Evolutionary conservation across 2,888 invertebrate genomes (phyloP).

Genomic region (Osedax frankpressi): DNA sequence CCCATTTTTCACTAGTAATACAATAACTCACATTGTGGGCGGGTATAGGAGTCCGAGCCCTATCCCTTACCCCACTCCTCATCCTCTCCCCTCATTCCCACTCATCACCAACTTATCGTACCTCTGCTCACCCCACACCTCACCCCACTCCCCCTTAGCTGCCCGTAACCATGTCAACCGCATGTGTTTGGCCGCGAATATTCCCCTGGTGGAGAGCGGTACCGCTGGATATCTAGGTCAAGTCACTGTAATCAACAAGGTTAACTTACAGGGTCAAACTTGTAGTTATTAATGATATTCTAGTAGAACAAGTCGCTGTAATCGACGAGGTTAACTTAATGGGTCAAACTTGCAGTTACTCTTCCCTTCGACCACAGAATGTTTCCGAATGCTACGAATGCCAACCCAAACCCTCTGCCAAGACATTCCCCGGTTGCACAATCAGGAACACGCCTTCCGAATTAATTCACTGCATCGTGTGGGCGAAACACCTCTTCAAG

Average conservation of each 20-base stretch:
- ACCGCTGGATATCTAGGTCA: slow-evolving; percentile 94
- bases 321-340: slow-evolving; percentile 47
- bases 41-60: too few species aligned
- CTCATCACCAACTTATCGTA: neutral
- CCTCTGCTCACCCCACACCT: neutral
- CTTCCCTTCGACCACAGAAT: too few species aligned
- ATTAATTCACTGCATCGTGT: slow-evolving; percentile 96
- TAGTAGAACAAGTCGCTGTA: slow-evolving; percentile 66
- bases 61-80: neutral
- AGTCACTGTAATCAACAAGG: slow-evolving; percentile 50
- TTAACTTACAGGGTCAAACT: too few species aligned
- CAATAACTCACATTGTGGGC: too few species aligned
- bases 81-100: neutral
- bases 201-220: slow-evolving; percentile 90
- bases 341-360: too few species aligned
- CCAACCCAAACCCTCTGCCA: slow-evolving; percentile 74
- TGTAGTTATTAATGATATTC: too few species aligned
- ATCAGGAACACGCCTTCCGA: slow-evolving; percentile 98
- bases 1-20: too few species aligned
- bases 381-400: slow-evolving; percentile 82
- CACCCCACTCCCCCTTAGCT: slow-evolving; percentile 46
- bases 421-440: slow-evolving; percentile 91
- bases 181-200: slow-evolving; percentile 86
- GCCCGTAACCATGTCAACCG: slow-evolving; percentile 97
- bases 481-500: slow-evolving; percentile 98